Evolutionary conservation across 2,113 vertebrate genomes (phyloP).

Genomic region (Apeltes quadracus): DNA sequence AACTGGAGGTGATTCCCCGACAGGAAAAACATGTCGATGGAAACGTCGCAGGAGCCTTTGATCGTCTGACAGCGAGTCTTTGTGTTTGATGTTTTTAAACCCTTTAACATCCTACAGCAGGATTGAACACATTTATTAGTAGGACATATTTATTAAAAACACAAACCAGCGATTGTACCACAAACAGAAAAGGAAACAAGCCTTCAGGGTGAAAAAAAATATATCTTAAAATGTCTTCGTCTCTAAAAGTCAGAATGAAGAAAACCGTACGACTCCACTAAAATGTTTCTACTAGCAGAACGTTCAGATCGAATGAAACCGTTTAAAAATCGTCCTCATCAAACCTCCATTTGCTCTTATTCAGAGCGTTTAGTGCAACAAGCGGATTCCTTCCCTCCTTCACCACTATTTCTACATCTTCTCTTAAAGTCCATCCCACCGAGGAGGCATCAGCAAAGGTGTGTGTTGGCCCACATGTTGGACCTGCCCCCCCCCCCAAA

Average conservation of each 20-base stretch:
- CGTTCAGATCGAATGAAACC: conserved; percentile 19
- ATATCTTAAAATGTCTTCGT: background rate
- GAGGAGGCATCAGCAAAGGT: conserved; percentile 53
- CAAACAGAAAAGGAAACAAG: conserved; percentile 13
- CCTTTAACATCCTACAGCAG: conserved; percentile 6
- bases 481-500: background rate
- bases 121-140: conserved; percentile 64
- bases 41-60: conserved; percentile 50
- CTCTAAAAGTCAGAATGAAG: conserved; percentile 15
- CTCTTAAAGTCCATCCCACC: conserved; percentile 16
- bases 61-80: conserved; percentile 48
- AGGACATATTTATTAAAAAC: conserved; percentile 20
- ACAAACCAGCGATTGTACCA: conserved; percentile 40
- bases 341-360: conserved; percentile 31
- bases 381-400: background rate
- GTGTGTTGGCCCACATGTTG: conserved; percentile 19
- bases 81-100: conserved; percentile 47
- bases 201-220: conserved; percentile 24
- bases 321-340: conserved; percentile 9
- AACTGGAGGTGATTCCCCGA: conserved; percentile 26
- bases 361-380: conserved; percentile 65
- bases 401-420: conserved; percentile 28
- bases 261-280: conserved; percentile 29
- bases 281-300: conserved; percentile 32
- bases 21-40: conserved; percentile 31